These are phyloP conservation scores for Brachystomella parvula DNA, from an alignment of 1,140 invertebrate genomes.

Conservation along the genomic window DNA sequence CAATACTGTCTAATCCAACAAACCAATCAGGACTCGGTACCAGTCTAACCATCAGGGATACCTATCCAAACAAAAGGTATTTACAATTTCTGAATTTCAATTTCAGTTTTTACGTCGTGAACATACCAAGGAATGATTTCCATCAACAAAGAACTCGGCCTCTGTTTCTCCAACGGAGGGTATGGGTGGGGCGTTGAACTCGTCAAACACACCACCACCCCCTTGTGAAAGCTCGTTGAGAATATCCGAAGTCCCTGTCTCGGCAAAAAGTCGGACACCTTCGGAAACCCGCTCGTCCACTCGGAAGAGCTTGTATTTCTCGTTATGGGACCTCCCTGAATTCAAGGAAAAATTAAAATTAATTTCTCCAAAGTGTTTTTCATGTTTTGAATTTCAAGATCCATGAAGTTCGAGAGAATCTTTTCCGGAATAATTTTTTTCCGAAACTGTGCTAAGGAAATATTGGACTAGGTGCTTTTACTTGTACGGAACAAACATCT, in stretches of 20 bases:
- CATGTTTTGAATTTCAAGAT: background rate
- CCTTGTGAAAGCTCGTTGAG: conserved; percentile 55
- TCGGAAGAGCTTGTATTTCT: conserved; percentile 67
- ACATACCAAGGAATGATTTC: conserved; percentile 72
- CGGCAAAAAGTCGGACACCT: conserved; percentile 71
- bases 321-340: conserved; percentile 76
- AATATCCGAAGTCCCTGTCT: conserved; percentile 63
- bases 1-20: conserved; percentile 85
- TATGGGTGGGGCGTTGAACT: conserved; percentile 71
- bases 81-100: conserved; percentile 3
- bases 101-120: conserved; percentile 11
- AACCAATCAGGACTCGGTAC: conserved; percentile 98
- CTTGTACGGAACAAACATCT: background rate
- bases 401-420: background rate
- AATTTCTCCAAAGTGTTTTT: too few species aligned
- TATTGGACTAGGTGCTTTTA: background rate
- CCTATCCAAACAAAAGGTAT: conserved; percentile 47
- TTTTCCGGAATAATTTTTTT: background rate
- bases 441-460: background rate
- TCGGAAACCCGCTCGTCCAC: conserved; percentile 58
- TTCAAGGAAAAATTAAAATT: conserved; percentile 38
- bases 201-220: conserved; percentile 60
- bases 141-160: conserved; percentile 78
- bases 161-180: conserved; percentile 63
- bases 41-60: conserved; percentile 73